Evolutionary conservation across 2,797 vertebrate species (phyloP).

Genomic region (Bovichtus variegatus): DNA sequence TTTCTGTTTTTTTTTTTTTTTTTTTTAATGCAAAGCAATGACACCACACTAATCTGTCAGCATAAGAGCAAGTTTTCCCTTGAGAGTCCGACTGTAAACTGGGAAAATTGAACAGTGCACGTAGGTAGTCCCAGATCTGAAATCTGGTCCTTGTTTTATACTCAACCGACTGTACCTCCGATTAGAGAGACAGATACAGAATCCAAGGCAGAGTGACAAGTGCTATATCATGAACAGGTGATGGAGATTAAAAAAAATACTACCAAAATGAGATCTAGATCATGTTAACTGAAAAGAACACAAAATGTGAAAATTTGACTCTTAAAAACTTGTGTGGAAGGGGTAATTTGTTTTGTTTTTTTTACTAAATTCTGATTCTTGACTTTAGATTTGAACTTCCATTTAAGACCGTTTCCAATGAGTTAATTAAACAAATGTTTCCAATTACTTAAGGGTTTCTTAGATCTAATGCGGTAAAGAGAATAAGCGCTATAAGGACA

Average conservation of each 20-base stretch:
- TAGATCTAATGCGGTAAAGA: conserved; percentile 63
- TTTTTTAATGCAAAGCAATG: conserved; percentile 83
- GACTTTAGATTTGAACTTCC: conserved; percentile 44
- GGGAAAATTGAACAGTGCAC: conserved; percentile 99
- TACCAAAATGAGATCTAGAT: conserved; percentile 82
- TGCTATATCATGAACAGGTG: conserved; percentile 93
- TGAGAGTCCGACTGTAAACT: conserved; percentile 97
- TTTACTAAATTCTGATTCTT: conserved; percentile 37
- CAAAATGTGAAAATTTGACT: conserved; percentile 39
- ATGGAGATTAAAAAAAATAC: conserved; percentile 78
- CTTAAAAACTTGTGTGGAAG: conserved; percentile 54
- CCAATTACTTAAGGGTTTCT: conserved; percentile 60
- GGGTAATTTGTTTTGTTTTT: conserved; percentile 9
- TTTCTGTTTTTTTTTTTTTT: conserved; percentile 25
- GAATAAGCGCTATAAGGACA: conserved; percentile 69
- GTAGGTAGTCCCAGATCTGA: conserved; percentile 94
- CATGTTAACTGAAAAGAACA: conserved; percentile 87
- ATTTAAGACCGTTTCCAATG: conserved; percentile 56
- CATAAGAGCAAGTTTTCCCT: conserved; percentile 96
- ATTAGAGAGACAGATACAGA: conserved; percentile 98
- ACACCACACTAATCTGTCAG: conserved; percentile 87
- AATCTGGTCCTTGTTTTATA: conserved; percentile 95
- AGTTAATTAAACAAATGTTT: conserved; percentile 42
- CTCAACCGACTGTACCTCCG: conserved; percentile 97
- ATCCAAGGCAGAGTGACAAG: conserved; percentile 97